Evolutionary conservation across 1,140 invertebrate species (phyloP), one percentile per base, ranked within the genome.

Genomic region (Drosophila watanabei): DNA sequence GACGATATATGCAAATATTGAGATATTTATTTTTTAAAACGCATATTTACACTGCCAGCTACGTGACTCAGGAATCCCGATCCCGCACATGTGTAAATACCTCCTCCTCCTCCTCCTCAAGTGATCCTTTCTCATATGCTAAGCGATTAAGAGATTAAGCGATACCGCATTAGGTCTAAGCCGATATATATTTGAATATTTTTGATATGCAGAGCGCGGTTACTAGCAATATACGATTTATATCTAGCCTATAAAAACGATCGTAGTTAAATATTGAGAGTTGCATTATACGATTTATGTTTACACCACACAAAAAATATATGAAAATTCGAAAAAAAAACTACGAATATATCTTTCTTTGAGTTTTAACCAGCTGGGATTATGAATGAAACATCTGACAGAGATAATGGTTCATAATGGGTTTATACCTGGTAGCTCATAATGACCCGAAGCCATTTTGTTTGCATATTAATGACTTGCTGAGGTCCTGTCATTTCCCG

Each of bases 121-220:
- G 86, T 90, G 86, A 90, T 90, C 86, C 86, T 90, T 90, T 72
- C 82, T 89, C 79, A 71, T 89, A 89, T 89, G 86, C 86, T 89
- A 89, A 89, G 86, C 86, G 86, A 76, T 79, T 88, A 88, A 90
- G 85, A 86, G 62, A 81, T 84, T 78, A 89, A 80, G 84, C 72
- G 57, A 89, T 69, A 66, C 45, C 66, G 24, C 49, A 46, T 9
- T 62, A 80, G 20, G 60, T 10, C 28, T 80, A 84, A 77, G 60
- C 43, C 52, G 63, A 89, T 85, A 46, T 83, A 51, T 81, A 66
- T 84, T 89, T 89, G 76, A 75, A 81, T 63, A 73, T 83, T 83
- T 84, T 83, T 83, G 76, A 78, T 81, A 89, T 65, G 80, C 85
- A 66, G 77, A 83, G 71, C 76, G 68, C 64, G 77, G 58, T 82